phyloP scores from a whole-genome alignment of 2,113 vertebrate genomes.

The Parotia lawesii region DNA sequence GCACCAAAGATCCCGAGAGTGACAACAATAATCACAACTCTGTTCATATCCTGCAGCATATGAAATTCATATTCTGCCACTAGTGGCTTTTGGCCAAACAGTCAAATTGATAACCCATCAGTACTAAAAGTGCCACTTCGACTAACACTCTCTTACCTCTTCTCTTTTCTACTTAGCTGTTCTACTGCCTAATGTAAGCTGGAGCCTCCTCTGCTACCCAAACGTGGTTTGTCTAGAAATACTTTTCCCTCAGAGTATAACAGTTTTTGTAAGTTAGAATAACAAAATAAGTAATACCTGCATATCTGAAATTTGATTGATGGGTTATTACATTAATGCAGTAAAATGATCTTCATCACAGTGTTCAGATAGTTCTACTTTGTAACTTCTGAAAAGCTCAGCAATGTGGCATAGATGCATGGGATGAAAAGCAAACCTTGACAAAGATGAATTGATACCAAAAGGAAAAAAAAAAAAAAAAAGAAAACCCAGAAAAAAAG shows the following conservation, averaged over 20 bases:
- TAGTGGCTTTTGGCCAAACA: not conserved
- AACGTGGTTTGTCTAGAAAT: not conserved
- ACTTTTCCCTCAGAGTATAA: not conserved
- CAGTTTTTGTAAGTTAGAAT: conserved; percentile 27
- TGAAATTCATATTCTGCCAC: not conserved
- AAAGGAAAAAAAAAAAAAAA: not conserved
- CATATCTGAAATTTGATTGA: conserved; percentile 2
- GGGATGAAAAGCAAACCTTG: conserved; percentile 47
- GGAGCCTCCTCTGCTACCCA: not conserved
- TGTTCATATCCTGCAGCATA: not conserved
- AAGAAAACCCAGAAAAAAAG: not conserved
- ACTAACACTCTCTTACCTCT: not conserved
- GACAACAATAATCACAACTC: not conserved
- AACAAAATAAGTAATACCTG: not conserved
- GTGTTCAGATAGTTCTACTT: not conserved
- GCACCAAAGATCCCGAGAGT: not conserved
- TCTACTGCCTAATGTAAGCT: not conserved
- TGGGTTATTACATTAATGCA: not conserved
- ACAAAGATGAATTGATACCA: conserved; percentile 37
- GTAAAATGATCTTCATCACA: not conserved
- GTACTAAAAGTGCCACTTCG: not conserved
- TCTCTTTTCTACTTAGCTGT: not conserved
- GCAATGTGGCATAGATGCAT: not conserved
- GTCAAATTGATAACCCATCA: not conserved
- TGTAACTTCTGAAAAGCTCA: conserved; percentile 2